phyloP scores from a whole-genome alignment of 2,113 vertebrate species.

The Pelobates fuscus region DNA sequence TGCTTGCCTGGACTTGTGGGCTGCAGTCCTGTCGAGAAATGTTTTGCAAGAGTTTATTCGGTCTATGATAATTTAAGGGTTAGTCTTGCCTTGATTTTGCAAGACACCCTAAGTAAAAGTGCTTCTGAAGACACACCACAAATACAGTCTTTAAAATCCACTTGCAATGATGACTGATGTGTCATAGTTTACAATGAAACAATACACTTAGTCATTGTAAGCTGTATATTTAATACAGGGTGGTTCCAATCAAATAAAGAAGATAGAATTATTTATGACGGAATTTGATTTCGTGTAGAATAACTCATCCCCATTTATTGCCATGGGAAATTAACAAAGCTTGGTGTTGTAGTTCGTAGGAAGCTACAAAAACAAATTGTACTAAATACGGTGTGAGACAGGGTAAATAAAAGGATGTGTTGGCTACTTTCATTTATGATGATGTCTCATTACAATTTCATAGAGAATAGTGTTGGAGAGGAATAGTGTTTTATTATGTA shows the following conservation, averaged over 20 bases:
- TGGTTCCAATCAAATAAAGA: constrained; percentile 21
- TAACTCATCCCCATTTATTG: no score
- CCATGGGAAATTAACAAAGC: no score
- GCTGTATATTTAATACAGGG: constrained; percentile 40
- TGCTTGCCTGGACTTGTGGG: constrained; percentile 54
- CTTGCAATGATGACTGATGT: constrained; percentile 10
- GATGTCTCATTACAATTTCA: no score
- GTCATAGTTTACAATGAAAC: constrained; percentile 25
- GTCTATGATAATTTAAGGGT: constrained; percentile 22
- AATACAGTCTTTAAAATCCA: constrained; percentile 23
- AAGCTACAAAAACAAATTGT: no score
- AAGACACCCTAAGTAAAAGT: constrained; percentile 32
- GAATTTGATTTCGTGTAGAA: no score
- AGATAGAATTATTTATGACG: neutral
- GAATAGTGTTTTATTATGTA: no score
- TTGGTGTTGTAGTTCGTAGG: no score
- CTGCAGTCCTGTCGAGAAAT: constrained; percentile 34
- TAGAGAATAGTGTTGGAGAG: no score
- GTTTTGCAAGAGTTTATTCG: constrained; percentile 47
- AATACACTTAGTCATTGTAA: constrained; percentile 35
- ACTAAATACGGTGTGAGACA: no score
- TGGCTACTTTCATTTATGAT: no score
- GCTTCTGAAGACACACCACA: neutral
- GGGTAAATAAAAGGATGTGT: no score
- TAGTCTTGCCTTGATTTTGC: constrained; percentile 40